Base-by-base conservation (phyloP, 2,888 invertebrate genomes). In the Drosophila demipolita region DNA sequence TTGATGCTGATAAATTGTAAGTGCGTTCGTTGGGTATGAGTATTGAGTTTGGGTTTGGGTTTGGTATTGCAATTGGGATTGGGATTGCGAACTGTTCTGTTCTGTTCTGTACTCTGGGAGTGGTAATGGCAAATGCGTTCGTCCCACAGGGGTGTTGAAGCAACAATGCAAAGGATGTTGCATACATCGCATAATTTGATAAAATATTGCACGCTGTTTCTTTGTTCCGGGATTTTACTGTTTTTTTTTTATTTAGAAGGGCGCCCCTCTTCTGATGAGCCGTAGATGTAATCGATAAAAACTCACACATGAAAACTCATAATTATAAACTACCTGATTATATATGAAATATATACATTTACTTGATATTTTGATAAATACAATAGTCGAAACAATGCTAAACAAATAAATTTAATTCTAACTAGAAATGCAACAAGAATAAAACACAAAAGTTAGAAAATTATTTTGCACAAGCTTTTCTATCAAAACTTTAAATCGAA, bases 1-100 rank as follows among this genome's bases (percentile, higher is more conserved):
- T 87, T 87, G 87, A 87, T 87, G 89, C 87, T 89, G 87, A 87
- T 87, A 87, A 87, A 87, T 88, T 89, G 87, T 87, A 81, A 87
- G 86, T 82, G 83, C 86, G 83, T 33, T 52, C 75, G 8, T 15
- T 75, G 75, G 79, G 79, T 72, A 78, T 29, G 49, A 49, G 49
- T 5, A 64, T 63, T 75, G 49, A 8, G 45, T 23, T 45, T 45
- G 23, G 15, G 54, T 36, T 62, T 45, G 45, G 48, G 40, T 29
- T 54, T 62, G 53, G 38, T 17, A 32, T 62, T 40, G 20, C 38
- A 8, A 45, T 23, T 45, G 23, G 45, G 26, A 38, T 38, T 38
- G n/a, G 54, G 54, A 55, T 55, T 26, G 36, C 36, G 38, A 55
- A 55, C 45, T 58, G 58, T 29, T 45, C 23, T 23, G 57, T 20